Conservation (phyloP, 2,797 vertebrate species). For the Spinibarbus caldwelli region DNA sequence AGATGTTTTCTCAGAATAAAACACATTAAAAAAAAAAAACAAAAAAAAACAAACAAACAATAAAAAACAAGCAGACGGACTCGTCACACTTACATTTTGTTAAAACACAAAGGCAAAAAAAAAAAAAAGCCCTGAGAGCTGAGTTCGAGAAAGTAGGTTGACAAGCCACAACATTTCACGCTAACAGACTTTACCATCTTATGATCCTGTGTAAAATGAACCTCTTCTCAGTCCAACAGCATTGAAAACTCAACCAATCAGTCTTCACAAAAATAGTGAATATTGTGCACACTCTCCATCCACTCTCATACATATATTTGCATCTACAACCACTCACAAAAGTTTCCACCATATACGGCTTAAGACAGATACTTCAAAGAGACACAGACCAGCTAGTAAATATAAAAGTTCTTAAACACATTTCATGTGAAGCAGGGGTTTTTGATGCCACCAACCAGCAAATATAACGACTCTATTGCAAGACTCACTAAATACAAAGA, state of each 20-base stretch:
- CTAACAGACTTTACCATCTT: not conserved
- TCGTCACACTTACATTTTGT: not conserved
- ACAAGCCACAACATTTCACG: not conserved
- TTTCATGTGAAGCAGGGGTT: not conserved
- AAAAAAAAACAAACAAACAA: no score
- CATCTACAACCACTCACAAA: no score
- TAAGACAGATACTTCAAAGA: not conserved
- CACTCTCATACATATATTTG: no score
- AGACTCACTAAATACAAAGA: not conserved
- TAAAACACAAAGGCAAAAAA: no score
- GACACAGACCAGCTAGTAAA: not conserved
- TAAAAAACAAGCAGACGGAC: not conserved
- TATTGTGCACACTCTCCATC: not conserved
- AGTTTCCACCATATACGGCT: no score
- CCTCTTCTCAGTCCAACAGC: not conserved
- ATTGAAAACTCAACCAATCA: not conserved
- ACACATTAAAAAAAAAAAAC: not conserved
- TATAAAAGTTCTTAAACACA: no score
- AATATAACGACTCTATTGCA: not conserved
- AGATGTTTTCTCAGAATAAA: not conserved
- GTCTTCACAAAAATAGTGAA: not conserved
- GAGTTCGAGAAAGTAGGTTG: constrained; percentile 3
- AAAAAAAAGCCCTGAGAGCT: no score
- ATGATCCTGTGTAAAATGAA: not conserved
- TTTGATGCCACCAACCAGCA: not conserved